Percentiles rank a stretch among this genome's conserved stretches.
These are phyloP conservation scores for Philhelius pedissequus DNA, from an alignment of 2,888 invertebrate species.

Conservation along the genomic window DNA sequence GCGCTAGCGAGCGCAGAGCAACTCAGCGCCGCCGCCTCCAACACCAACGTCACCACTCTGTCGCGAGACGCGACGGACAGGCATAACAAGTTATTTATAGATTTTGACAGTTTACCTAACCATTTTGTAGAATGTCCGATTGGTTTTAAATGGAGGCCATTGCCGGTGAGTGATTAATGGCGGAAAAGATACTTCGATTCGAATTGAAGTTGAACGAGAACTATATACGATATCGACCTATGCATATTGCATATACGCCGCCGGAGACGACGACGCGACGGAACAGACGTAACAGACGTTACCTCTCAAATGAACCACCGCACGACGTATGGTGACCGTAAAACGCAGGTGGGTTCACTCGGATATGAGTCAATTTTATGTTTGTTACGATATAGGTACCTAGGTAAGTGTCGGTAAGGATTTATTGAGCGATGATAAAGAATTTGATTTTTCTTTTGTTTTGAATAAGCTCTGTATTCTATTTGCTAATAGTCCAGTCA, in stretches of 20 bases:
- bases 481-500: no score
- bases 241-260: no score
- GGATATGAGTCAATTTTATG: slow-evolving; percentile 62
- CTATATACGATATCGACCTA: not conserved
- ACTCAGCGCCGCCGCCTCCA: not conserved
- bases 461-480: not conserved
- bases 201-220: not conserved
- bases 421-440: slow-evolving; percentile 47
- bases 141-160: slow-evolving; percentile 54
- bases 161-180: slow-evolving; percentile 66
- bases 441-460: slow-evolving; percentile 15
- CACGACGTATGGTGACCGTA: slow-evolving; percentile 1
- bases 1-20: not conserved
- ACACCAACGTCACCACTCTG: not conserved
- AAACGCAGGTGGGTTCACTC: slow-evolving; percentile 56
- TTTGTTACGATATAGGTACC: not conserved
- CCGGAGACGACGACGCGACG: slow-evolving; percentile 33
- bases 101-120: slow-evolving; percentile 68
- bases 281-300: not conserved
- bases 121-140: slow-evolving; percentile 68
- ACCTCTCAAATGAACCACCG: slow-evolving; percentile 32
- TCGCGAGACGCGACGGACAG: slow-evolving; percentile 14
- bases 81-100: slow-evolving; percentile 60
- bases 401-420: slow-evolving; percentile 34
- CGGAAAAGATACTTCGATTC: slow-evolving; percentile 61